Evolutionary conservation across 2,797 vertebrate species (phyloP).

Genomic region (Petrocephalus sullivani): DNA sequence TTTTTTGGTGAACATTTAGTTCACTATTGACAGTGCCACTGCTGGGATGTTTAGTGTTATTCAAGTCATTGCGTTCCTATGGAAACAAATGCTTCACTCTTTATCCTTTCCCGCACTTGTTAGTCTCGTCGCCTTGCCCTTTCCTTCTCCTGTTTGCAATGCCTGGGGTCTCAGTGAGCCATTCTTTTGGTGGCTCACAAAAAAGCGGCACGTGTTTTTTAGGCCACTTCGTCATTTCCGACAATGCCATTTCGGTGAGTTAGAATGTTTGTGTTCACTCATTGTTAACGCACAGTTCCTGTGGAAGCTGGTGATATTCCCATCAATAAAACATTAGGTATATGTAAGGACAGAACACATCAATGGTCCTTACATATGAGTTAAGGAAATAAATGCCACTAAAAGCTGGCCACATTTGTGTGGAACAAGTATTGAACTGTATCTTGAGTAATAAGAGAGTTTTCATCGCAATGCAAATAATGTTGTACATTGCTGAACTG

Average conservation of each 20-base stretch:
- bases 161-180: conserved; percentile 20
- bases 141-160: conserved; percentile 28
- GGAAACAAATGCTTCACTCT: conserved; percentile 7
- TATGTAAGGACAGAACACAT: conserved; percentile 13
- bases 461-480: not conserved
- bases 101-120: conserved; percentile 25
- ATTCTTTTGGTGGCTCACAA: conserved; percentile 14
- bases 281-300: not conserved
- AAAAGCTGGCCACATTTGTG: not conserved
- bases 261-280: not conserved
- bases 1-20: not conserved
- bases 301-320: not conserved
- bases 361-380: not conserved
- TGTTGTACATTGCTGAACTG: not conserved
- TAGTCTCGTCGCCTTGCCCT: not conserved
- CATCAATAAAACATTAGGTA: conserved; percentile 3
- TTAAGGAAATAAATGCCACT: conserved; percentile 16
- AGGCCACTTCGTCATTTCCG: conserved; percentile 24
- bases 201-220: not conserved
- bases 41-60: conserved; percentile 18
- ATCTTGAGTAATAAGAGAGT: not conserved
- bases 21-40: not conserved
- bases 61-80: conserved; percentile 19
- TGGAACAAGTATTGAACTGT: not conserved
- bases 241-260: not conserved